These are phyloP conservation scores for Mormyrus hasselquistii DNA, from an alignment of 2,797 vertebrate genomes.

Conservation along the genomic window DNA sequence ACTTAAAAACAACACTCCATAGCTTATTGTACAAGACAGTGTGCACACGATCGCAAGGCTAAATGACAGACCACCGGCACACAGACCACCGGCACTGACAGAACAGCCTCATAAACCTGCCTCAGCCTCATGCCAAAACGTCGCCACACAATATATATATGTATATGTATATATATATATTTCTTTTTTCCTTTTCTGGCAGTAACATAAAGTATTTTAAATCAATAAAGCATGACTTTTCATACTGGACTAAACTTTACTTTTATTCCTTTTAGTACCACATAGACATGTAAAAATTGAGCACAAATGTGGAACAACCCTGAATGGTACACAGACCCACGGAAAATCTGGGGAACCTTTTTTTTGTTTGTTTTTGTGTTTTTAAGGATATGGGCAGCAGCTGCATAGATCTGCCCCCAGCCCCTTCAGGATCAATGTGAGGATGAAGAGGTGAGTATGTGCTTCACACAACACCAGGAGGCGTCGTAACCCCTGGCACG, in stretches of 20 bases:
- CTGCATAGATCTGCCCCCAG: constrained; percentile 14
- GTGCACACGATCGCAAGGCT: constrained; percentile 68
- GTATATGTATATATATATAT: constrained; percentile 40
- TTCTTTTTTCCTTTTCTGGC: constrained; percentile 36
- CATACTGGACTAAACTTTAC: constrained; percentile 33
- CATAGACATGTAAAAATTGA: constrained; percentile 8
- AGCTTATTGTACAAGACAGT: constrained; percentile 72
- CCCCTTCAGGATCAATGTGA: neutral
- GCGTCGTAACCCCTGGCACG: neutral
- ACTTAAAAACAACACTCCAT: constrained; percentile 68
- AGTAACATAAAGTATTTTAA: constrained; percentile 36
- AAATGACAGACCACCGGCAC: constrained; percentile 48
- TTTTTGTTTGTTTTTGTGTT: neutral
- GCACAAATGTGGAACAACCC: constrained; percentile 12
- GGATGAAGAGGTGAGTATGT: constrained; percentile 30
- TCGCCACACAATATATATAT: constrained; percentile 65
- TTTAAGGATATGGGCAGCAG: neutral
- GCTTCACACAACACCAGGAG: constrained; percentile 24
- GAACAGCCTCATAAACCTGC: constrained; percentile 54
- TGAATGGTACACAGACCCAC: constrained; percentile 15
- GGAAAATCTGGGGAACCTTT: neutral
- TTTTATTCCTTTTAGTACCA: constrained; percentile 38
- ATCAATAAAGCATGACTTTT: constrained; percentile 38
- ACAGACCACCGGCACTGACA: constrained; percentile 45
- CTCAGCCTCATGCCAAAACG: constrained; percentile 66